Evolutionary conservation across 2,797 vertebrate species (phyloP).

Genomic region (Psittacula derbiana): DNA sequence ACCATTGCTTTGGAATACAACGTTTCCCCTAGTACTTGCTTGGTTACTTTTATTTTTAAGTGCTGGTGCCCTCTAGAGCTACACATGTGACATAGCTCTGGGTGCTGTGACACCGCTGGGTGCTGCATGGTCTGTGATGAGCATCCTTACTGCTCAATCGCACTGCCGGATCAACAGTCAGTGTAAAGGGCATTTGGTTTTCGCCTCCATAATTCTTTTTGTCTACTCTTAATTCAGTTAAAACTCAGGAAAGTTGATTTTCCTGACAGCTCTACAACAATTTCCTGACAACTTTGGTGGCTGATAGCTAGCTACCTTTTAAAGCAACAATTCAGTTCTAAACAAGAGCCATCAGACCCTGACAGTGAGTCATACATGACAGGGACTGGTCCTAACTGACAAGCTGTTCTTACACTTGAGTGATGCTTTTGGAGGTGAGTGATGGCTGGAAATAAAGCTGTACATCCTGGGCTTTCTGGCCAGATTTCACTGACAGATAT

Average conservation of each 20-base stretch:
- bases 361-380: neutral
- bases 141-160: neutral
- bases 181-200: neutral
- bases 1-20: neutral
- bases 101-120: accelerated
- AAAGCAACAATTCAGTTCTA: neutral
- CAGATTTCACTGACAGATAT: neutral
- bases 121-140: accelerated
- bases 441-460: neutral
- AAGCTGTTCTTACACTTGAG: neutral
- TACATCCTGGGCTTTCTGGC: neutral
- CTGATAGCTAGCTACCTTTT: neutral
- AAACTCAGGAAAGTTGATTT: neutral
- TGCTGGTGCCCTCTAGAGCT: slow-evolving; percentile 46
- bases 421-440: neutral
- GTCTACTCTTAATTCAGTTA: neutral
- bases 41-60: neutral
- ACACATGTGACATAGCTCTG: neutral
- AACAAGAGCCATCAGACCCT: neutral
- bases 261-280: neutral
- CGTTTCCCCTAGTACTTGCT: accelerated
- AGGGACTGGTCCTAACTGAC: neutral
- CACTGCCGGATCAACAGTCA: neutral
- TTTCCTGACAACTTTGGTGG: neutral
- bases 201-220: neutral